phyloP scores from a whole-genome alignment of 2,797 vertebrate genomes.

The Coreius guichenoti region DNA sequence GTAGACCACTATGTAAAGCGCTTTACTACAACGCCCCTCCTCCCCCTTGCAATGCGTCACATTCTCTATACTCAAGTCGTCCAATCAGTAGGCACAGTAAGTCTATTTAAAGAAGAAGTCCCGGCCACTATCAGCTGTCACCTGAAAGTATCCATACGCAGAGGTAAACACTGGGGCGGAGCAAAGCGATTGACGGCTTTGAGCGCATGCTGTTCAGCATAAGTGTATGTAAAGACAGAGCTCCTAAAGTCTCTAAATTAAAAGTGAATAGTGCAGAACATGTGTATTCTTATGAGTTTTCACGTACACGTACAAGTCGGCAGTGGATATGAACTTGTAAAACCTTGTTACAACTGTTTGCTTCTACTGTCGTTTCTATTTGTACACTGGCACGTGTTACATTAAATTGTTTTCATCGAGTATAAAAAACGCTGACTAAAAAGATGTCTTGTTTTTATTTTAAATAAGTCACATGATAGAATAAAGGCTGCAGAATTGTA shows the following conservation, averaged over 20 bases:
- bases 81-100: constrained; percentile 73
- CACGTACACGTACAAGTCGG: neutral
- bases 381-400: neutral
- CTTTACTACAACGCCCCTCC: neutral
- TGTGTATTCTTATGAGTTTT: neutral
- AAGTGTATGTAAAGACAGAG: neutral
- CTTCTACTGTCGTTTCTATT: neutral
- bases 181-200: neutral
- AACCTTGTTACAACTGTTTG: neutral
- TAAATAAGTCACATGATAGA: no score
- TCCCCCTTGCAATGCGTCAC: constrained; percentile 10
- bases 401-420: neutral
- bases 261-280: neutral
- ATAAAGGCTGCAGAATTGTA: fast-evolving
- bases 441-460: neutral
- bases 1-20: neutral
- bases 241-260: neutral
- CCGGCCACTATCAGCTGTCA: constrained; percentile 85
- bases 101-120: constrained; percentile 92
- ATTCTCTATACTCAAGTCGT: constrained; percentile 10
- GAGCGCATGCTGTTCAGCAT: neutral
- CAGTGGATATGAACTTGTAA: neutral
- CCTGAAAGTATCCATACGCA: constrained; percentile 91
- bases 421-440: neutral
- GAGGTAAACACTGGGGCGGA: constrained; percentile 84